Conservation (phyloP, 1,140 invertebrate genomes). For the Diorhabda sublineata region DNA sequence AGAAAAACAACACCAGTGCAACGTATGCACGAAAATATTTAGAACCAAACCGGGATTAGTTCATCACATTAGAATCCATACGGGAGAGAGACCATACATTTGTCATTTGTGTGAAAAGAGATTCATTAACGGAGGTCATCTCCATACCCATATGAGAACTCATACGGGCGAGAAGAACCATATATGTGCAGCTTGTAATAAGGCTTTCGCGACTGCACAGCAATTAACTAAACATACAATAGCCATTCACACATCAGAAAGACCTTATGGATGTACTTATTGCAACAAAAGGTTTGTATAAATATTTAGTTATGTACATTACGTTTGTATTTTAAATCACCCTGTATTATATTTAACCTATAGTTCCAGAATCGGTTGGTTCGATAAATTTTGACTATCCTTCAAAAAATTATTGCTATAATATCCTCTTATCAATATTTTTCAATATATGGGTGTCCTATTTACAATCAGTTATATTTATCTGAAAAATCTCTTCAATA, state of each 20-base stretch:
- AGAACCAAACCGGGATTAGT: conserved; percentile 42
- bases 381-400: no score
- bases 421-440: no score
- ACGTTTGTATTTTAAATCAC: background rate
- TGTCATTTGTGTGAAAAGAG: conserved; percentile 61
- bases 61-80: conserved; percentile 50
- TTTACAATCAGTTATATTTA: no score
- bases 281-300: conserved; percentile 43
- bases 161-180: conserved; percentile 62
- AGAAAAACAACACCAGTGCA: conserved; percentile 40
- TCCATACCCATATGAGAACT: conserved; percentile 49
- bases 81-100: conserved; percentile 57
- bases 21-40: conserved; percentile 44
- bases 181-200: conserved; percentile 54
- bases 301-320: background rate
- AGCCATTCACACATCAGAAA: conserved; percentile 65
- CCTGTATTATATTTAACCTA: background rate
- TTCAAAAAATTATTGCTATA: no score
- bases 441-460: no score
- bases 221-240: conserved; percentile 56
- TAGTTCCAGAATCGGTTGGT: no score
- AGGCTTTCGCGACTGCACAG: conserved; percentile 53
- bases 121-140: conserved; percentile 50
- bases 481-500: no score
- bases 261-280: conserved; percentile 54